Percentiles rank a stretch among this genome's conserved stretches.
phyloP scores from a whole-genome alignment of 2,888 invertebrate genomes.

The Coelinius sp. region DNA sequence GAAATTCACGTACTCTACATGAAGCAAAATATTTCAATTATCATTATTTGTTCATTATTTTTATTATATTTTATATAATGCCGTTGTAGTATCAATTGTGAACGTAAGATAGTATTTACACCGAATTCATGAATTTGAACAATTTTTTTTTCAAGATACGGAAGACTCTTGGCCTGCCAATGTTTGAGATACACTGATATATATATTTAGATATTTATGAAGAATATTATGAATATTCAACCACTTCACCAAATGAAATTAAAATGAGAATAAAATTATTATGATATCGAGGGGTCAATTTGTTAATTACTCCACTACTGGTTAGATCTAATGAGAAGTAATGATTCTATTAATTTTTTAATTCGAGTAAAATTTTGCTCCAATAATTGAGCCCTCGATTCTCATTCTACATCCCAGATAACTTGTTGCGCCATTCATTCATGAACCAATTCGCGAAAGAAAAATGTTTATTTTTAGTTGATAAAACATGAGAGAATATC shows the following conservation, averaged over 20 bases:
- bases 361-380: background rate
- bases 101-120: background rate
- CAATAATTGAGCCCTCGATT: background rate
- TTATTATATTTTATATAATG: background rate
- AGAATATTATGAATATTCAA: constrained; percentile 11
- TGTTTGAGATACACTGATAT: constrained; percentile 42
- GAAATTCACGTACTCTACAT: constrained; percentile 6
- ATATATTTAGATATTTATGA: constrained; percentile 22
- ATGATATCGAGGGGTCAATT: background rate
- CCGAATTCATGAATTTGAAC: background rate
- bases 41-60: background rate
- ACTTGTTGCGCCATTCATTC: constrained; percentile 13
- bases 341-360: too few relatives aligned
- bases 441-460: constrained; percentile 1
- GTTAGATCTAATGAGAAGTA: too few relatives aligned
- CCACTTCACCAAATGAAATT: constrained; percentile 11
- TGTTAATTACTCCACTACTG: background rate
- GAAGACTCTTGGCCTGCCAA: constrained; percentile 23
- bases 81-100: background rate
- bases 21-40: background rate
- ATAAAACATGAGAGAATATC: constrained; percentile 2
- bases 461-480: constrained; percentile 9
- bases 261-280: background rate
- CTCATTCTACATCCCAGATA: background rate
- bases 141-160: background rate